Conservation (phyloP, 1,140 invertebrate species). For the Steinernema khuongi region DNA sequence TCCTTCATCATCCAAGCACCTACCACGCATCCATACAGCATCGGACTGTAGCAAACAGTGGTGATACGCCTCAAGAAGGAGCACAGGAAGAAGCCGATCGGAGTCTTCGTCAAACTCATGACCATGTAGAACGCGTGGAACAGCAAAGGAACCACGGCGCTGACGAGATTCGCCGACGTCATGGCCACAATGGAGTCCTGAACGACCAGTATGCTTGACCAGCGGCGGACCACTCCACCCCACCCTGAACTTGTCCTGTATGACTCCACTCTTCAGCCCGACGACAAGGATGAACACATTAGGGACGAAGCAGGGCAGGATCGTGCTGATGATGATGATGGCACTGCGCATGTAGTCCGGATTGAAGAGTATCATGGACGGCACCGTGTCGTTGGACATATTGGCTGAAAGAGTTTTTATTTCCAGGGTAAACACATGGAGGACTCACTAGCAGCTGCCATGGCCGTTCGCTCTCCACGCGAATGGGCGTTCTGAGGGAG, state of each 20-base stretch:
- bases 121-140: background rate
- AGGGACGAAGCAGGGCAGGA: background rate
- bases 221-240: background rate
- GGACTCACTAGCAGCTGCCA: too few relatives aligned
- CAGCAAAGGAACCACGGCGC: background rate
- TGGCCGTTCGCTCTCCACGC: too few relatives aligned
- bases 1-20: too few relatives aligned
- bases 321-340: too few relatives aligned
- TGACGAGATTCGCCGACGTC: background rate
- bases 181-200: background rate
- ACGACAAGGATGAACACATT: background rate
- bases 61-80: background rate
- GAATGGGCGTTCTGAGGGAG: too few relatives aligned
- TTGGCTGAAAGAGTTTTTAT: too few relatives aligned
- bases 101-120: background rate
- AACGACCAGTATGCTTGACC: background rate
- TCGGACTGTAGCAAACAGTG: background rate
- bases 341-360: too few relatives aligned
- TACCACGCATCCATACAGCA: background rate
- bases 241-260: background rate
- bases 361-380: too few relatives aligned
- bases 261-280: background rate
- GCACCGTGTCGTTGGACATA: too few relatives aligned
- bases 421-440: too few relatives aligned
- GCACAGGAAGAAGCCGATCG: background rate